Evolutionary conservation across 35 echinoderm and acorn worm species (phyloP), one percentile per base, ranked within the genome.

Genomic region (Ophiothrix spiculata): DNA sequence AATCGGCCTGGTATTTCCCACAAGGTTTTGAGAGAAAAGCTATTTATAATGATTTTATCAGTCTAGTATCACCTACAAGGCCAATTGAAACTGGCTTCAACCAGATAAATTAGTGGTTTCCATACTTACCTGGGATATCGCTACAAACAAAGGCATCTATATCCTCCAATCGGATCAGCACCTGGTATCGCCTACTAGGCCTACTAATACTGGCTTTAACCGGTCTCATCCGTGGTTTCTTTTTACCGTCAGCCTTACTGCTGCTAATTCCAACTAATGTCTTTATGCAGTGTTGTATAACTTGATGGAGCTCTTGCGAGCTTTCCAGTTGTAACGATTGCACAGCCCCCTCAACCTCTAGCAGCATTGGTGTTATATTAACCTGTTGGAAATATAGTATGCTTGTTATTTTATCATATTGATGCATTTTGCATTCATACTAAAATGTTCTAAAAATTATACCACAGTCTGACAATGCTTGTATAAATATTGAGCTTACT

Each of bases 271-370:
- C 17, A 75, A 39, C 36, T 35, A 91, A 39, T 1, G 75, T 91
- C 69, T 79, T 75, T 21, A 91, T 12, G 31, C 82, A 69, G 39
- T 90, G 90, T 74, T 97, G 82, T 19, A 84, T 88, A 34, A 97
- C 38, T 17, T 79, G 63, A 36, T 90, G 87, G 64, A 97, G 86
- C 23, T 92, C 83, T 0, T 82, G 90, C 39, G 79, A 89, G 31
- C 81, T 86, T 78, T 97, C 94, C 33, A 97, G 78, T 37, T 97
- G 94, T 17, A 97, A 46, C 8, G 87, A 97, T 46, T 97, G 77
- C 78, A 92, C 78, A 6, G 77, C 75, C 32, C 77, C 60, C 35
- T 97, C 90, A 28, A 90, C 36, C 25, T 92, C 90, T 15, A 92
- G 39, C 10, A 83, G 46, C 56, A 83, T 75, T 21, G 81, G 88